These are phyloP conservation scores for Drosophila pachea DNA, from an alignment of 1,140 invertebrate genomes.

Conservation along the genomic window DNA sequence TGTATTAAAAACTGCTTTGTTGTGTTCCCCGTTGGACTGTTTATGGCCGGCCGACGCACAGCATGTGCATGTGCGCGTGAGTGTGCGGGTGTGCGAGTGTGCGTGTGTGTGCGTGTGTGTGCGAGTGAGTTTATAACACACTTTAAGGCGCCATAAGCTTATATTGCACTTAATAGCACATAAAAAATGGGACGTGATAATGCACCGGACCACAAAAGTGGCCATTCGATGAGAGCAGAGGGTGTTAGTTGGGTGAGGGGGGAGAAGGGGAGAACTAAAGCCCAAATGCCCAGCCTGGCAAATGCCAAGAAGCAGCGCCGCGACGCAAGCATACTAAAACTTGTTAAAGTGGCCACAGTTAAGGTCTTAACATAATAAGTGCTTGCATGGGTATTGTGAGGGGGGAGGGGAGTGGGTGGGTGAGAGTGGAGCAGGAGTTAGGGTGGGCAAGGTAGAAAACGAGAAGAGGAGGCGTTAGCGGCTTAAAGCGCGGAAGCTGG, in stretches of 20 bases:
- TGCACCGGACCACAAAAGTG: slow-evolving; percentile 69
- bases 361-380: slow-evolving; percentile 16
- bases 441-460: no score
- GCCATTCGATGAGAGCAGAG: slow-evolving; percentile 34
- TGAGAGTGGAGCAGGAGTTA: not conserved
- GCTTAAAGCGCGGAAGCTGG: not conserved
- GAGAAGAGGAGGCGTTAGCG: not conserved
- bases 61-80: slow-evolving; percentile 22
- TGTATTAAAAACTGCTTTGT: slow-evolving; percentile 50
- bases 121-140: slow-evolving; percentile 62
- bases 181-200: slow-evolving; percentile 73
- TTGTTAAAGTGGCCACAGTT: slow-evolving; percentile 12
- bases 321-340: slow-evolving; percentile 1
- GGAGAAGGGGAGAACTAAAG: slow-evolving; percentile 7
- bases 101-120: slow-evolving; percentile 12
- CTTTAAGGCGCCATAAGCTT: slow-evolving; percentile 70
- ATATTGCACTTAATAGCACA: slow-evolving; percentile 74
- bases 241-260: no score
- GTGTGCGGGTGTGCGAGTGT: slow-evolving; percentile 13
- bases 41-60: slow-evolving; percentile 43
- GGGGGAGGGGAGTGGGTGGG: not conserved
- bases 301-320: slow-evolving; percentile 2
- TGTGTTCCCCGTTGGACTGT: slow-evolving; percentile 30
- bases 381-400: no score
- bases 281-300: slow-evolving; percentile 19